These are phyloP conservation scores for Nesoenas mayeri DNA, from an alignment of 2,113 vertebrate species.

Conservation along the genomic window DNA sequence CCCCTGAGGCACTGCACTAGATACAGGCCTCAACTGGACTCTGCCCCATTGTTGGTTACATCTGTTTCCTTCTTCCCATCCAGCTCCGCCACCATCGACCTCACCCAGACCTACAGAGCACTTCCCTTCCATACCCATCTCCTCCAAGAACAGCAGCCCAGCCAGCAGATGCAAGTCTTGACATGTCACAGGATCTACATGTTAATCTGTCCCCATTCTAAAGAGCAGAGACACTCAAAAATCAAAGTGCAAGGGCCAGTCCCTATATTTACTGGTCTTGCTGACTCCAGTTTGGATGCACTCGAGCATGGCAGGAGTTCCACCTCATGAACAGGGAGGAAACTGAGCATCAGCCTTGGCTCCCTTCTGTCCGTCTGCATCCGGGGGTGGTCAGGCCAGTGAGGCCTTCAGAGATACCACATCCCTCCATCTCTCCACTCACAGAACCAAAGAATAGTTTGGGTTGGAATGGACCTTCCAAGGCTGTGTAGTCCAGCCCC, in stretches of 20 bases:
- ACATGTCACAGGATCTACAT: neutral
- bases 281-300: neutral
- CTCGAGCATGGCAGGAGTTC: neutral
- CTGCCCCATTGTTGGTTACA: neutral
- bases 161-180: neutral
- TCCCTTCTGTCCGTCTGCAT: neutral
- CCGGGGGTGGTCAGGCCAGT: neutral
- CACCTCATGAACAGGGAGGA: neutral
- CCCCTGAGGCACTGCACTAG: too few species aligned
- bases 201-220: neutral
- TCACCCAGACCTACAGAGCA: neutral
- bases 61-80: neutral
- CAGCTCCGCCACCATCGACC: neutral
- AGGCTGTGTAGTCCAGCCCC: too few species aligned
- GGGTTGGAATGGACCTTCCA: too few species aligned
- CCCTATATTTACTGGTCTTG: neutral
- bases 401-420: neutral
- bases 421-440: neutral
- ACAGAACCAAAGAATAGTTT: too few species aligned
- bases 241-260: neutral
- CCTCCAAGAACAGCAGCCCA: neutral
- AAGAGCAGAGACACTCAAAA: neutral
- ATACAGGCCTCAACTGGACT: too few species aligned
- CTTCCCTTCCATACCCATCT: neutral
- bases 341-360: neutral